Evolutionary conservation across 2,797 vertebrate species (phyloP).

Genomic region (Hyperoplus lanceolatus): DNA sequence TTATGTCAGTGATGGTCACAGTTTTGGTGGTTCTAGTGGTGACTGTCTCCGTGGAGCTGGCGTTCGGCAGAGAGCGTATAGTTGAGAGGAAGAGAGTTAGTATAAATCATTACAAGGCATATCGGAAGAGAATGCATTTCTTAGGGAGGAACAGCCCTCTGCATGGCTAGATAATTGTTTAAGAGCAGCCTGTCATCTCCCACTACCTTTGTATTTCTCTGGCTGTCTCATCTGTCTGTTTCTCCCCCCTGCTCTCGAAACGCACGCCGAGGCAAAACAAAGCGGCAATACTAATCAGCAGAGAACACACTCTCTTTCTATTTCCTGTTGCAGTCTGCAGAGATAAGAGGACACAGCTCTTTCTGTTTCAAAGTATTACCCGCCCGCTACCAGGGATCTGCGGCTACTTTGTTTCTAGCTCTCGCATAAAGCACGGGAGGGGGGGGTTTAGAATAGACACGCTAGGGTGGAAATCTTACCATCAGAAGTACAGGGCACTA

Average conservation of each 20-base stretch:
- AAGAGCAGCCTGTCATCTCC: constrained; percentile 73
- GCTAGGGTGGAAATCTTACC: no score
- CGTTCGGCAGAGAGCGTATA: constrained; percentile 27
- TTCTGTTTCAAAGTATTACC: constrained; percentile 60
- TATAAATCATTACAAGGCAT: constrained; percentile 60
- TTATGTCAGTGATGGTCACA: constrained; percentile 71
- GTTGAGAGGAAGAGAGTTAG: constrained; percentile 55
- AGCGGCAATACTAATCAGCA: constrained; percentile 75
- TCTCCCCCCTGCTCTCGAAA: constrained; percentile 50
- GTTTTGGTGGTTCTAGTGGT: constrained; percentile 67
- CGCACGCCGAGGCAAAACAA: constrained; percentile 73
- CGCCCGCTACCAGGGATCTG: constrained; percentile 50
- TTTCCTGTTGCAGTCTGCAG: constrained; percentile 51
- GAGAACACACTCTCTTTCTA: constrained; percentile 65
- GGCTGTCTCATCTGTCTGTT: constrained; percentile 68
- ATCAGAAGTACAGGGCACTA: no score
- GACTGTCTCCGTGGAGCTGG: constrained; percentile 73
- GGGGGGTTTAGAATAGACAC: constrained; percentile 47
- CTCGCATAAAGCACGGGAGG: not conserved
- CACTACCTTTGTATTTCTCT: constrained; percentile 77
- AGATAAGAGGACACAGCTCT: constrained; percentile 58
- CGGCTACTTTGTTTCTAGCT: constrained; percentile 47
- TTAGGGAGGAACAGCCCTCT: constrained; percentile 50
- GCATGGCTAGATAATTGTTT: constrained; percentile 68
- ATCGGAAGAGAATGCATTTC: constrained; percentile 57